phyloP scores from a whole-genome alignment of 2,888 invertebrate species.

The Melanophora roralis region DNA sequence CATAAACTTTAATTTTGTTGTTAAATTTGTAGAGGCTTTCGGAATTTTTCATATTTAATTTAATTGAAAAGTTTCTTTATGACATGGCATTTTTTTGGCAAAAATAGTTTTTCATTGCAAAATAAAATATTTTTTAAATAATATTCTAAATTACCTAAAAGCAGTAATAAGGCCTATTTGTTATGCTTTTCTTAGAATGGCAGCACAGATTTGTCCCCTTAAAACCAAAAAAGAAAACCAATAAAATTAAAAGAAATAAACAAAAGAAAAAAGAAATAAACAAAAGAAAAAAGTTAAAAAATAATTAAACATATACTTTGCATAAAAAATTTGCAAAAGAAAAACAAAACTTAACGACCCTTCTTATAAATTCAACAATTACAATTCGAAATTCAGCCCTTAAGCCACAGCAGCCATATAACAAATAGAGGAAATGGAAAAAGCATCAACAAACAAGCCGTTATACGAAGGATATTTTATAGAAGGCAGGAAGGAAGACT shows the following conservation, averaged over 20 bases:
- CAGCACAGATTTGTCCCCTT: background rate
- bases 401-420: slow-evolving; percentile 8
- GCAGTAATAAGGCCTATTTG: too few relatives aligned
- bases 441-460: background rate
- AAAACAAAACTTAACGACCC: background rate
- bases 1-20: too few relatives aligned
- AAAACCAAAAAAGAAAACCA: background rate
- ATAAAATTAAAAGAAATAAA: background rate
- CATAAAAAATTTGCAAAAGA: slow-evolving; percentile 8
- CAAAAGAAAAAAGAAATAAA: background rate
- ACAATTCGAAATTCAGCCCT: slow-evolving; percentile 8
- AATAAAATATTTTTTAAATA: too few relatives aligned
- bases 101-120: too few relatives aligned
- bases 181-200: too few relatives aligned
- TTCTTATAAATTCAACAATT: slow-evolving; percentile 32
- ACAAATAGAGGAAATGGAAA: background rate
- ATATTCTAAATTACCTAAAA: too few relatives aligned
- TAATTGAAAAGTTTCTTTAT: too few relatives aligned
- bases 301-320: slow-evolving; percentile 32
- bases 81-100: too few relatives aligned
- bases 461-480: background rate
- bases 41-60: too few relatives aligned
- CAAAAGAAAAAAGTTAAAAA: background rate
- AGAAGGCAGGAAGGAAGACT: too few relatives aligned
- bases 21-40: too few relatives aligned